Percentiles rank a stretch among this genome's conserved stretches.
phyloP scores from a whole-genome alignment of 2,888 invertebrate species.

The Labia minor region DNA sequence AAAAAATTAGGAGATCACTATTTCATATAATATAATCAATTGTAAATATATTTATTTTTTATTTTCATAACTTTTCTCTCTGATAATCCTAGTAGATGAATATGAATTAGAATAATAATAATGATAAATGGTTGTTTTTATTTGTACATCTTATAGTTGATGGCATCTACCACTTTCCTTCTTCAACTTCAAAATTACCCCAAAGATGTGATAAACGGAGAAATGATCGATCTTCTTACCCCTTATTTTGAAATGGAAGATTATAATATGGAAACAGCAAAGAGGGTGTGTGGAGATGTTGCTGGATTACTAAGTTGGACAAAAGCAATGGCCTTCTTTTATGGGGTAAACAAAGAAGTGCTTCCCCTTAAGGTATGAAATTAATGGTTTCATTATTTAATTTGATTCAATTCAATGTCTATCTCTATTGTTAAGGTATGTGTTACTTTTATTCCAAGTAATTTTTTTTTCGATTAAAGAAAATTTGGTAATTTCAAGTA shows the following conservation, averaged over 20 bases:
- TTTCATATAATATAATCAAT: too few species aligned
- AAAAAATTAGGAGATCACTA: too few species aligned
- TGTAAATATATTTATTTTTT: too few species aligned
- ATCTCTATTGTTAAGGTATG: background rate
- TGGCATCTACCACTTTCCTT: conserved; percentile 89
- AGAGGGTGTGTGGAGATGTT: conserved; percentile 91
- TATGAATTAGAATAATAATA: too few species aligned
- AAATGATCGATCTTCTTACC: conserved; percentile 85
- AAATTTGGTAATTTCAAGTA: too few species aligned
- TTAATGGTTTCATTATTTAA: too few species aligned
- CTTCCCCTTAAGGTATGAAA: conserved; percentile 62
- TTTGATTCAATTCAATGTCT: background rate
- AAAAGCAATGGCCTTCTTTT: conserved; percentile 91
- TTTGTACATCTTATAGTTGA: conserved; percentile 74
- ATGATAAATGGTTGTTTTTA: too few species aligned
- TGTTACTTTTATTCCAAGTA: background rate
- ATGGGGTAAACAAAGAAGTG: conserved; percentile 92
- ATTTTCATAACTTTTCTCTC: too few species aligned
- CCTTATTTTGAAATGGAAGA: conserved; percentile 94
- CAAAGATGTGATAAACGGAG: conserved; percentile 92
- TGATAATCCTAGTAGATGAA: too few species aligned
- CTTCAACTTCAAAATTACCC: conserved; percentile 88
- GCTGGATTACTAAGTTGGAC: conserved; percentile 94
- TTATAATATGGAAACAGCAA: conserved; percentile 93
- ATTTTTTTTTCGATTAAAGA: too few species aligned